Percentiles rank a stretch among this genome's conserved stretches.
phyloP scores from a whole-genome alignment of 2,888 invertebrate genomes.

The Melinopterus prodromus region DNA sequence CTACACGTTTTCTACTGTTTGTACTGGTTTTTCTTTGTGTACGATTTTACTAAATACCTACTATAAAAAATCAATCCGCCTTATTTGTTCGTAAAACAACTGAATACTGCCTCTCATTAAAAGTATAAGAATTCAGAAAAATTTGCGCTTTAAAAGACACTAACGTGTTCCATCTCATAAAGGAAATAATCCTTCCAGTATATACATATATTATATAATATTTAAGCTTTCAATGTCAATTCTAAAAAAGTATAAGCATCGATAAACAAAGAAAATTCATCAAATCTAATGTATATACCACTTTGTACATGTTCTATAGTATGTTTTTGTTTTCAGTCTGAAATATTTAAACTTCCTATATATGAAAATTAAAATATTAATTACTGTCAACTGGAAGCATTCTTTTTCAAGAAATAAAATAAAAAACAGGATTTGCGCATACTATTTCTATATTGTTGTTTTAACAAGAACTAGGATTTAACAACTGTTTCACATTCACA shows the following conservation, averaged over 20 bases:
- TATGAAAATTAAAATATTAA: no score
- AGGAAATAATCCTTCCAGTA: background rate
- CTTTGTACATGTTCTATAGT: background rate
- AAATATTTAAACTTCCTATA: no score
- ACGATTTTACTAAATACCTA: background rate
- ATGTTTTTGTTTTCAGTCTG: no score
- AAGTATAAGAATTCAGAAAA: background rate
- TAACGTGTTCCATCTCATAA: background rate
- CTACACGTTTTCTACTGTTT: background rate
- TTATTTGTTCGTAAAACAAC: background rate
- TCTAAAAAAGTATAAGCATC: background rate
- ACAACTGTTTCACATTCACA: background rate
- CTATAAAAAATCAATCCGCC: background rate
- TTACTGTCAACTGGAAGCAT: no score
- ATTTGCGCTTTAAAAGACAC: background rate
- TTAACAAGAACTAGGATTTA: background rate
- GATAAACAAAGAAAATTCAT: background rate
- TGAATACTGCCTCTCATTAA: background rate
- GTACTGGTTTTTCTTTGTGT: background rate
- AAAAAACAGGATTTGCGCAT: no score
- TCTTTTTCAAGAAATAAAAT: no score
- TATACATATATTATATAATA: background rate
- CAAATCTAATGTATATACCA: background rate
- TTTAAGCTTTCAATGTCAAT: constrained; percentile 4
- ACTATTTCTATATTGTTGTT: background rate